Base-by-base conservation (phyloP, 2,797 vertebrate genomes). In the Melanotaenia maccullochi region DNA sequence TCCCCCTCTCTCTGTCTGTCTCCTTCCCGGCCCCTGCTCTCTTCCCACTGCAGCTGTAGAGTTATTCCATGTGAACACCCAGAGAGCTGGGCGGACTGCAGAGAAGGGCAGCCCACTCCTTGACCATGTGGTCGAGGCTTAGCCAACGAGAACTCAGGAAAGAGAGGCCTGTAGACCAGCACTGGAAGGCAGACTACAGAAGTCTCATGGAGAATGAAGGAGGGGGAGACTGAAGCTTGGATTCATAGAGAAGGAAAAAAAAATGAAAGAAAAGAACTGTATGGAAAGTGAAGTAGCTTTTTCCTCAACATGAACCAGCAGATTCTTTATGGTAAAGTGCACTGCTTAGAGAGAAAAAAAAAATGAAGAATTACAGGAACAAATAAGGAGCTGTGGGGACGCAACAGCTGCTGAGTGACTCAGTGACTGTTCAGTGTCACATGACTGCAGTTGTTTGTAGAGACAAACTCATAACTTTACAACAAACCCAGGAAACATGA, bases 41-140 rank as follows among this genome's bases (percentile, higher is more conserved):
- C 88, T 92, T 91, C 93, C 93, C 90, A 93, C 91, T 92, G 91
- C 90, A 92, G 93, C 90, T 93, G 92, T 90, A 84, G 89, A 93
- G 92, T 89, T 94, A 94, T 94, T 95, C 92, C 93, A 92, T 93
- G 91, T 91, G 93, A 95, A 94, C 92, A 93, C 93, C 92, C 95
- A 93, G 74, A 84, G 77, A 91, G 89, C 85, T 73, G 84, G 92
- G 83, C 80, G 79, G 93, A 83, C 83, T 87, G 79, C 44, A 75
- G 84, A 88, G 82, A 78, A 90, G 87, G 89, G 86, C 89, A 63
- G 92, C 93, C 93, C 90, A 92, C 90, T 93, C 91, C 0, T 2
- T 67, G 56, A 79, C 76, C 95, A 96, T 90, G 95, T 96, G 96
- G 93, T 87, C 78, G 22, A 68, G 63, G 59, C 56, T 78, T 44